Evolutionary conservation across 2,888 invertebrate genomes (phyloP).

Genomic region (Callinectes sapidus): DNA sequence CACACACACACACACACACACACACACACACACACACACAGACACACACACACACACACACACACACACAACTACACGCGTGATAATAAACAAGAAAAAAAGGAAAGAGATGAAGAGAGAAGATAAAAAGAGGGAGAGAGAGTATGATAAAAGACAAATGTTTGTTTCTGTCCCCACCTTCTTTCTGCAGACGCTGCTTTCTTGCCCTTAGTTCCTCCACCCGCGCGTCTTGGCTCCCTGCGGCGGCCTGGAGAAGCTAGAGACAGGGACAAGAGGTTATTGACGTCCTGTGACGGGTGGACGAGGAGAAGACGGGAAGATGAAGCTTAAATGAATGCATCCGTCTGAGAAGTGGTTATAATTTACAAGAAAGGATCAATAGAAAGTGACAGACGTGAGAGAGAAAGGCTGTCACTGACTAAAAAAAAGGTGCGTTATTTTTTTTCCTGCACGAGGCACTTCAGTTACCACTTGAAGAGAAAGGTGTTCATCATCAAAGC

Average conservation of each 20-base stretch:
- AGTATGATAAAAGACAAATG: background rate
- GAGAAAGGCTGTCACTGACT: background rate
- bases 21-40: background rate
- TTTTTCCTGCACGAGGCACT: background rate
- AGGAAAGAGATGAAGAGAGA: background rate
- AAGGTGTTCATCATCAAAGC: background rate
- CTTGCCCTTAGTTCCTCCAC: background rate
- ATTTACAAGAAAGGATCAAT: background rate
- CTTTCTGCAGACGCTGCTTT: background rate
- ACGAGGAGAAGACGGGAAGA: background rate
- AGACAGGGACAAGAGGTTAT: background rate
- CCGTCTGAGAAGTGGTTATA: background rate
- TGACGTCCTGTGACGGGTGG: background rate
- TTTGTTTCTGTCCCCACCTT: background rate
- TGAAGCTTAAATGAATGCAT: background rate
- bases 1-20: slow-evolving; percentile 6
- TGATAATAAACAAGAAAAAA: background rate
- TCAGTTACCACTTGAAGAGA: background rate
- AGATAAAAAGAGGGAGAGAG: background rate
- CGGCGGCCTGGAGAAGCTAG: background rate
- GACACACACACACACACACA: background rate
- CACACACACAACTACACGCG: background rate
- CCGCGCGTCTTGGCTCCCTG: background rate
- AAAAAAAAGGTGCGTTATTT: background rate
- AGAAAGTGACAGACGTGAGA: background rate